Evolutionary conservation across 2,888 invertebrate species (phyloP).

Genomic region (Tinea pellionella): DNA sequence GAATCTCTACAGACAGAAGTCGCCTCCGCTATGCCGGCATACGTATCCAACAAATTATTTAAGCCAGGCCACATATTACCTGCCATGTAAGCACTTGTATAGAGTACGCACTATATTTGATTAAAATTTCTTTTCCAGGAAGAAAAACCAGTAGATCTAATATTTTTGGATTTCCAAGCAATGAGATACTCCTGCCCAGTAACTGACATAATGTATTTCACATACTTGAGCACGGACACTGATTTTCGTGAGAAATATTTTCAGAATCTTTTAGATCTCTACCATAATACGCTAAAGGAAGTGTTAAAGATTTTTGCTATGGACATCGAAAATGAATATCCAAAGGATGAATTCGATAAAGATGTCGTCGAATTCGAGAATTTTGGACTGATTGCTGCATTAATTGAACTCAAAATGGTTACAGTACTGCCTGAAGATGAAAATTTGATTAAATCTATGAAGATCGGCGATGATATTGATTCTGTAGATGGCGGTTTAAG

Average conservation of each 20-base stretch:
- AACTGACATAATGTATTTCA: slow-evolving; percentile 43
- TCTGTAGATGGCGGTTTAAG: slow-evolving; percentile 25
- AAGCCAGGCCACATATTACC: too few relatives aligned
- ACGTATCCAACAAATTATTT: too few relatives aligned
- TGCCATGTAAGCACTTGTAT: too few relatives aligned
- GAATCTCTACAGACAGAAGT: too few relatives aligned
- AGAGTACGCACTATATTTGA: too few relatives aligned
- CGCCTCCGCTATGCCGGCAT: too few relatives aligned
- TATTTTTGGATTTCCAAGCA: slow-evolving; percentile 52
- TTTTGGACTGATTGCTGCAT: slow-evolving; percentile 41
- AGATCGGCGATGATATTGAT: slow-evolving; percentile 20
- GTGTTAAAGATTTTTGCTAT: slow-evolving; percentile 34
- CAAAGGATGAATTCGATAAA: slow-evolving; percentile 30
- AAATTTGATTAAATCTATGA: slow-evolving; percentile 22
- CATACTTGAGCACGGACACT: slow-evolving; percentile 45
- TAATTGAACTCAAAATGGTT: slow-evolving; percentile 42
- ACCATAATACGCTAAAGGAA: slow-evolving; percentile 36
- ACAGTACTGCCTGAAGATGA: slow-evolving; percentile 32
- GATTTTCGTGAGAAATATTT: slow-evolving; percentile 40
- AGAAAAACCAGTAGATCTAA: slow-evolving; percentile 28
- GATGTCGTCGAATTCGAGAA: slow-evolving; percentile 36
- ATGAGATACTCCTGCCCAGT: slow-evolving; percentile 47
- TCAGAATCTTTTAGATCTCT: slow-evolving; percentile 30
- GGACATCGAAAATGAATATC: slow-evolving; percentile 32
- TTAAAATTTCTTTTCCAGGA: slow-evolving; percentile 32